These are phyloP conservation scores for Hapalemur alaotrensis DNA, from an alignment of 2,797 vertebrate species.

Conservation along the genomic window DNA sequence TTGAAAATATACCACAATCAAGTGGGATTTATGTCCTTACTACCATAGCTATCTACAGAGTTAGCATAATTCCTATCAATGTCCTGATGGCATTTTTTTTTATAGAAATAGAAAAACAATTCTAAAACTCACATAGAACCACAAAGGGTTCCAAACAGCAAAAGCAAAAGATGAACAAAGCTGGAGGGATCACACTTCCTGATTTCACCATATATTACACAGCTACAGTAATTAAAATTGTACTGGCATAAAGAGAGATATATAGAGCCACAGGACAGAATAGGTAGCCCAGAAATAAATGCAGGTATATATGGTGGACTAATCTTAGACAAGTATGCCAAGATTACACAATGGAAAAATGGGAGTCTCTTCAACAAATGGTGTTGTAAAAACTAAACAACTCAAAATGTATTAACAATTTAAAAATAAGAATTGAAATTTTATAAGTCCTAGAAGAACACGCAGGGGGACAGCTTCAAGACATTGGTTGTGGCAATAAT, in stretches of 20 bases:
- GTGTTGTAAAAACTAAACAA: not conserved
- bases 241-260: not conserved
- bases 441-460: not conserved
- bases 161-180: not conserved
- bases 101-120: not conserved
- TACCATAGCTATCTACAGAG: not conserved
- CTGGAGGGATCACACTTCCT: not conserved
- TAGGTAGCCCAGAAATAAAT: not conserved
- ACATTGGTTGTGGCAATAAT: not conserved
- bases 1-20: not conserved
- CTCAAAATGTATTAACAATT: not conserved
- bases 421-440: not conserved
- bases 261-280: not conserved
- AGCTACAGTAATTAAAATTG: not conserved
- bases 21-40: not conserved
- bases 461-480: not conserved
- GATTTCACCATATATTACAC: not conserved
- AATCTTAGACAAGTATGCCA: not conserved
- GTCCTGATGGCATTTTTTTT: not conserved
- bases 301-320: not conserved
- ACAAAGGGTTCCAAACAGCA: not conserved
- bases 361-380: not conserved
- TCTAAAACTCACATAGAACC: not conserved
- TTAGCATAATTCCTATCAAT: not conserved
- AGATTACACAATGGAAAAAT: not conserved